phyloP scores from a whole-genome alignment of 2,113 vertebrate species.

The Oncorhynchus gorbuscha region DNA sequence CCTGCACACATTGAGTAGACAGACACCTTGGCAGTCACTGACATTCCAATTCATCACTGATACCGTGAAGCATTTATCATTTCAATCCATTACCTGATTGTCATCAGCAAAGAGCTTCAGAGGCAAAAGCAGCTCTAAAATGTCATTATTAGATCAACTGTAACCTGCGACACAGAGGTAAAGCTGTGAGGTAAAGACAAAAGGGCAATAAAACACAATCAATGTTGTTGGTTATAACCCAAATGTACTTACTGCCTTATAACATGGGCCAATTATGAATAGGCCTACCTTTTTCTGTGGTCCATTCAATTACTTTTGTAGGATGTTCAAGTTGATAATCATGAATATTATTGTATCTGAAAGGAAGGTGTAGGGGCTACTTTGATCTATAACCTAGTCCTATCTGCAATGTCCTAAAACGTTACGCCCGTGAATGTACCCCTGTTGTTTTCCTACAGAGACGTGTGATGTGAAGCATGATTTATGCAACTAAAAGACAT shows the following conservation, averaged over 20 bases:
- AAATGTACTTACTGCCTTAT: background rate
- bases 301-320: conserved; percentile 74
- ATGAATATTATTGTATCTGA: conserved; percentile 75
- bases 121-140: conserved; percentile 83
- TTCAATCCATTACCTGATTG: conserved; percentile 74
- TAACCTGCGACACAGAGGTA: conserved; percentile 85
- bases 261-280: background rate
- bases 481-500: background rate
- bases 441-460: background rate
- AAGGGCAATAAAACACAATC: background rate
- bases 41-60: background rate
- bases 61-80: background rate
- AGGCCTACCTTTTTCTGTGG: conserved; percentile 64
- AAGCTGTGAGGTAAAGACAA: conserved; percentile 59
- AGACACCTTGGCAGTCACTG: background rate
- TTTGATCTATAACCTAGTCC: background rate
- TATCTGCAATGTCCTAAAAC: background rate
- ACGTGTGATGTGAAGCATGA: background rate
- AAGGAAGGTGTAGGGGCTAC: background rate
- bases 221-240: background rate
- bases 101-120: conserved; percentile 76
- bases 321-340: conserved; percentile 74
- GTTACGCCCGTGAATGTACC: background rate
- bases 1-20: conserved; percentile 63
- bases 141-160: conserved; percentile 71